These are phyloP conservation scores for Equus quagga DNA, from an alignment of 2,113 vertebrate genomes.

Conservation along the genomic window DNA sequence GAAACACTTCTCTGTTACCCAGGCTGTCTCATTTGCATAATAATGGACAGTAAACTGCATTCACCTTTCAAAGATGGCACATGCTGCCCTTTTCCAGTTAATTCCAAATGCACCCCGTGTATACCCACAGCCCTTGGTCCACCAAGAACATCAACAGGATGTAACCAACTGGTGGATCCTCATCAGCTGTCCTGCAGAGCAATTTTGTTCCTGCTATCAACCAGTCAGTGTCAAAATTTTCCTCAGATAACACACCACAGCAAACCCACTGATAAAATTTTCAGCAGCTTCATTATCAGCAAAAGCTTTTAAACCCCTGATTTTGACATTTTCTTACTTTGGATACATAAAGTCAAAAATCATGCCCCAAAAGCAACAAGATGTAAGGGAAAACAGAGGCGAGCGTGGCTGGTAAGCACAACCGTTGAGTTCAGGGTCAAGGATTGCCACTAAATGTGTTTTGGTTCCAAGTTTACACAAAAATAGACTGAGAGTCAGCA, in stretches of 20 bases:
- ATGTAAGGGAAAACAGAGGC: too few species aligned
- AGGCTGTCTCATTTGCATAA: not conserved
- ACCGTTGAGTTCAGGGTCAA: not conserved
- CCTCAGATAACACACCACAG: not conserved
- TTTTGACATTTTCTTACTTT: not conserved
- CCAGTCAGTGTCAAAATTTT: not conserved
- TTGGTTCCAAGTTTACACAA: not conserved
- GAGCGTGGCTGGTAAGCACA: not conserved
- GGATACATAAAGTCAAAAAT: not conserved
- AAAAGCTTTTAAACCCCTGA: not conserved
- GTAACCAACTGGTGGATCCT: fast-evolving
- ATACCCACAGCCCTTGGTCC: not conserved
- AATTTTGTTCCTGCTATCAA: not conserved
- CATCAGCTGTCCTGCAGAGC: not conserved
- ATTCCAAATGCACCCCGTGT: not conserved
- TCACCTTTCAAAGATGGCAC: not conserved
- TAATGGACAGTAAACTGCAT: not conserved
- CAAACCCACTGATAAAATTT: not conserved
- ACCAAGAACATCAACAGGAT: not conserved
- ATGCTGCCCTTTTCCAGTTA: not conserved
- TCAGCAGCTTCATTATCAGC: not conserved
- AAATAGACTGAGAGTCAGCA: not conserved
- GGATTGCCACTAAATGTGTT: not conserved
- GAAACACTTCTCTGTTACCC: not conserved
- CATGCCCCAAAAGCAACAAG: not conserved